Conservation (phyloP, 2,888 invertebrate species). For the Eudasyphora cyanicolor region DNA sequence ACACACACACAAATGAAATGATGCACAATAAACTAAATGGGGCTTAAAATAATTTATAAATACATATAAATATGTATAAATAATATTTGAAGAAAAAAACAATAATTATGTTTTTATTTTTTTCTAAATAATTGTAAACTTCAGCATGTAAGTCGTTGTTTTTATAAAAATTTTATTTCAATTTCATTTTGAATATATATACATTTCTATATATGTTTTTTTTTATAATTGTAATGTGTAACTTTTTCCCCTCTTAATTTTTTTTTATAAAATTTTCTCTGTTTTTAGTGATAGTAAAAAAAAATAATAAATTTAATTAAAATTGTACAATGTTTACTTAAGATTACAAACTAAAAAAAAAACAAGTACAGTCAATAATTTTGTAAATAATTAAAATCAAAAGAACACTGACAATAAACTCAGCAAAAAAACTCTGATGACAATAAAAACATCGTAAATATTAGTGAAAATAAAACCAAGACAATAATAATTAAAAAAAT, state of each 20-base stretch:
- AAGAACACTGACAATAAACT: slow-evolving; percentile 53
- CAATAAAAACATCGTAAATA: slow-evolving; percentile 11
- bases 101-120: slow-evolving; percentile 23
- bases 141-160: slow-evolving; percentile 57
- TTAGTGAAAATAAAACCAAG: slow-evolving; percentile 44
- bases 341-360: slow-evolving; percentile 24
- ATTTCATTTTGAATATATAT: slow-evolving; percentile 33
- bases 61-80: slow-evolving; percentile 12
- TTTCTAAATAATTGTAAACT: slow-evolving; percentile 59
- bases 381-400: slow-evolving; percentile 66
- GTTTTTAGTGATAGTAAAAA: slow-evolving; percentile 37
- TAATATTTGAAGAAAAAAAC: not conserved
- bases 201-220: slow-evolving; percentile 59
- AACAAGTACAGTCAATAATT: slow-evolving; percentile 39
- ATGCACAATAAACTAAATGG: slow-evolving; percentile 46
- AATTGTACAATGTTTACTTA: slow-evolving; percentile 52
- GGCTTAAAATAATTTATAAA: slow-evolving; percentile 43
- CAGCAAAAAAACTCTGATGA: slow-evolving; percentile 14
- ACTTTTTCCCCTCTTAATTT: slow-evolving; percentile 1
- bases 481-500: slow-evolving; percentile 31
- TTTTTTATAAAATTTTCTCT: slow-evolving; percentile 31
- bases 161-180: slow-evolving; percentile 8
- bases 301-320: not conserved
- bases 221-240: slow-evolving; percentile 37
- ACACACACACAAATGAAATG: slow-evolving; percentile 24